Evolutionary conservation across 2,888 invertebrate genomes (phyloP), one percentile per base, ranked within the genome.

Genomic region (Lasioglossum villosulum): DNA sequence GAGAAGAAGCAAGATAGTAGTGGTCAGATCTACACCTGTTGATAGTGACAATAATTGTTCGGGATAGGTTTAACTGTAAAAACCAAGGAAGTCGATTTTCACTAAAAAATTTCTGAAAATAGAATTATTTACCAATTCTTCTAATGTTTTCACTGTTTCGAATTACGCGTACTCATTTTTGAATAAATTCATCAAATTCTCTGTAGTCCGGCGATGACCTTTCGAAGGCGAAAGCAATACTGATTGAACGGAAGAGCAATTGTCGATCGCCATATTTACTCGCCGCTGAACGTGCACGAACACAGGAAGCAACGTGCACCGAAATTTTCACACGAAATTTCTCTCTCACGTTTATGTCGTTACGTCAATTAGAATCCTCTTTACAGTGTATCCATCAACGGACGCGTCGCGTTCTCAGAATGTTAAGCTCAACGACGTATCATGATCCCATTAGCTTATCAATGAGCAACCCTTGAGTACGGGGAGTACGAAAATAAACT

Each of bases 401-500:
- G 87, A 72, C 86, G 84, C 68, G 68, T 45, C 78, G 72, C 86
- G 88, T 90, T 92, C 91, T 90, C 91, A 89, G 89, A 88, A 86
- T 87, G 84, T 86, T 87, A 78, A 78, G 85, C 86, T 82, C 78
- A 89, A 89, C 76, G 84, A 89, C 86, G 89, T 90, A 92, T 92
- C 91, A 92, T 87, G 90, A 87, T 90, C 88, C 92, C 92, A 94
- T 95, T 93, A 93, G 93, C 92, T 93, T 93, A 95, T 94, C 94
- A 93, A 92, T 90, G 91, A 89, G 84, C 92, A 91, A 92, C 91
- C 91, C 88, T 92, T 89, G 86, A 91, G 91, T 87, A 85, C 87
- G 91, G 92, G 91, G 92, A 91, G 92, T 90, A 92, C 92, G 89
- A 93, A 94, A 94, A 95, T 94, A 94, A 94, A 94, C 93, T 71